Conservation (phyloP, 2,888 invertebrate species). For the Cotesia congregata region DNA sequence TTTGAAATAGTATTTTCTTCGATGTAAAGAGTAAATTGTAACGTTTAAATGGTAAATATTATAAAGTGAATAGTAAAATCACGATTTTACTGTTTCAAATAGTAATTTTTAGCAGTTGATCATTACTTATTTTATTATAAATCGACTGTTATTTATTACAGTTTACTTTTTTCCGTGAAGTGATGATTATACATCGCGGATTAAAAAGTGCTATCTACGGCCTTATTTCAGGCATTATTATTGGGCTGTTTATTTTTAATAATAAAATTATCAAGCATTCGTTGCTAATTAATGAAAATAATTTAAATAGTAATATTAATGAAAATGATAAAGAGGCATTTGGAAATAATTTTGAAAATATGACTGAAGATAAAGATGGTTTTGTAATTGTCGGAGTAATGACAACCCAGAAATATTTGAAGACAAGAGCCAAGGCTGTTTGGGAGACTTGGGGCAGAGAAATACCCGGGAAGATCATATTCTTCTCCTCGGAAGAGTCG, state of each 20-base stretch:
- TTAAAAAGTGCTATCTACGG: constrained; percentile 72
- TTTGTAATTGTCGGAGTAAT: constrained; percentile 94
- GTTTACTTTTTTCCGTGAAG: too few relatives aligned
- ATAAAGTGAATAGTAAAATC: too few relatives aligned
- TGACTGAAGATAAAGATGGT: background rate
- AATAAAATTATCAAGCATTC: constrained; percentile 35
- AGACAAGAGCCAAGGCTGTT: constrained; percentile 89
- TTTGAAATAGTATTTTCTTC: too few relatives aligned
- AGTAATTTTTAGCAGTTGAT: too few relatives aligned
- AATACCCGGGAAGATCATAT: constrained; percentile 90
- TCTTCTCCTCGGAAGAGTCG: constrained; percentile 89
- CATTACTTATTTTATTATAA: too few relatives aligned
- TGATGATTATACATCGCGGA: constrained; percentile 69
- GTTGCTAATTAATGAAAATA: background rate
- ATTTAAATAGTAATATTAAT: background rate
- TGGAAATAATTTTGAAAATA: constrained; percentile 27
- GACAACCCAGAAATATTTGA: constrained; percentile 95
- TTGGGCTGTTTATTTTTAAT: constrained; percentile 67
- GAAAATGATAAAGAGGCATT: background rate
- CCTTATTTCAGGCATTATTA: constrained; percentile 73
- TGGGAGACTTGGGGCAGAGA: constrained; percentile 94
- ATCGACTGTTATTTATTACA: too few relatives aligned
- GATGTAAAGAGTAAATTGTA: too few relatives aligned
- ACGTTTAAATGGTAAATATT: too few relatives aligned
- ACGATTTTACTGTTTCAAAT: too few relatives aligned